phyloP scores from a whole-genome alignment of 1,140 invertebrate genomes.

The fruit fly (Drosophila melanogaster) region DNA sequence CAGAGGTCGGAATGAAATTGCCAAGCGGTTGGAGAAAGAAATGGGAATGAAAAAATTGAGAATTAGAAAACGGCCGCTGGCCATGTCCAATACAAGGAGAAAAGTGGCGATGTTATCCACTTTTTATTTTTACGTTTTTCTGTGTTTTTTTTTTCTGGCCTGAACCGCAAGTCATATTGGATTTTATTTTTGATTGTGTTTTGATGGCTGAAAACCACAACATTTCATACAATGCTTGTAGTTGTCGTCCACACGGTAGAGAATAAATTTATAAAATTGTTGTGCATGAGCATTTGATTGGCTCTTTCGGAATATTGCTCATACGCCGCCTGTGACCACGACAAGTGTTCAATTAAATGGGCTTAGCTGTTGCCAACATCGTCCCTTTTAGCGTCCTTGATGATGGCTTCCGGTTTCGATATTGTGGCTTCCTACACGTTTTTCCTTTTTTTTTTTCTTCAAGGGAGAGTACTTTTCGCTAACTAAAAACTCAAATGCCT shows the following conservation, averaged over 20 bases:
- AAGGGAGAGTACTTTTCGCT: neutral
- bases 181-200: constrained; percentile 46
- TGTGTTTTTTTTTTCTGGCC: neutral
- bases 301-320: constrained; percentile 28
- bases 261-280: too few species aligned
- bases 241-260: neutral
- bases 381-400: constrained; percentile 22
- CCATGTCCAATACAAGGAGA: neutral
- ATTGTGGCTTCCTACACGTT: constrained; percentile 3
- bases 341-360: constrained; percentile 47
- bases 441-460: neutral
- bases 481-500: constrained; percentile 36
- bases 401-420: constrained; percentile 36
- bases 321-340: constrained; percentile 26
- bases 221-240: neutral
- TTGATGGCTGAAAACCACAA: constrained; percentile 15
- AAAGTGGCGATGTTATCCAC: constrained; percentile 16
- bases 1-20: constrained; percentile 20
- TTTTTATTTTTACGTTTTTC: neutral
- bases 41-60: constrained; percentile 18
- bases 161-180: constrained; percentile 45
- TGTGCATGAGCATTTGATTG: constrained; percentile 20
- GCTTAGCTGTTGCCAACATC: constrained; percentile 10
- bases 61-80: constrained; percentile 14
- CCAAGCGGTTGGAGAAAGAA: neutral